A percentile compares a stretch with the other conserved stretches of the same genome.
These are phyloP conservation scores for Chrysocyon brachyurus DNA, from an alignment of 2,797 vertebrate species.

Conservation along the genomic window DNA sequence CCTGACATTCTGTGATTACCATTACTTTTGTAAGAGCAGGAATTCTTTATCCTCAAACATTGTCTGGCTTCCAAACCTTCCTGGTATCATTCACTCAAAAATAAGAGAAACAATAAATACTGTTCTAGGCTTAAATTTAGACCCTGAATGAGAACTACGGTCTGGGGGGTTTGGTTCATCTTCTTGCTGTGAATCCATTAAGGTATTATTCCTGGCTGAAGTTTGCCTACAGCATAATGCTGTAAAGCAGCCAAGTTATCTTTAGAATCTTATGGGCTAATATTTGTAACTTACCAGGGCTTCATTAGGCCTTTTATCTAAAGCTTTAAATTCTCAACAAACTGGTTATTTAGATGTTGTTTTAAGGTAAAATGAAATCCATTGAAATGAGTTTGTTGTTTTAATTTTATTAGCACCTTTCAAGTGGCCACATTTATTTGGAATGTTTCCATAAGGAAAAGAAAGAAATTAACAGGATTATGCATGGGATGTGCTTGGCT, in stretches of 20 bases:
- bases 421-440: conserved; percentile 59
- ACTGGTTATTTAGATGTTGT: not conserved
- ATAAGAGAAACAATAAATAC: not conserved
- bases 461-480: conserved; percentile 63
- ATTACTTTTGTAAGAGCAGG: not conserved
- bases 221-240: not conserved
- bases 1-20: not conserved
- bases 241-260: conserved; percentile 10
- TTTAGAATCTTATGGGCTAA: not conserved
- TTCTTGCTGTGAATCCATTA: conserved; percentile 17
- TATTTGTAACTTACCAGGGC: conserved; percentile 7
- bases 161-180: not conserved
- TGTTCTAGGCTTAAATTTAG: conserved; percentile 19
- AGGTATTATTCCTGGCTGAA: conserved; percentile 4
- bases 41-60: not conserved
- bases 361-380: conserved; percentile 62
- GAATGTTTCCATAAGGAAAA: conserved; percentile 25
- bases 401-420: conserved; percentile 58
- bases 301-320: conserved; percentile 41
- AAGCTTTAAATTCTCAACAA: conserved; percentile 41
- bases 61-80: not conserved
- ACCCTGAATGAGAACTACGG: not conserved
- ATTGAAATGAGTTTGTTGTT: conserved; percentile 32
- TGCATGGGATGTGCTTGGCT: conserved; percentile 46
- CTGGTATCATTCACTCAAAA: not conserved